Base-by-base conservation (phyloP, 2,888 invertebrate genomes). In the Protophormia terraenovae region DNA sequence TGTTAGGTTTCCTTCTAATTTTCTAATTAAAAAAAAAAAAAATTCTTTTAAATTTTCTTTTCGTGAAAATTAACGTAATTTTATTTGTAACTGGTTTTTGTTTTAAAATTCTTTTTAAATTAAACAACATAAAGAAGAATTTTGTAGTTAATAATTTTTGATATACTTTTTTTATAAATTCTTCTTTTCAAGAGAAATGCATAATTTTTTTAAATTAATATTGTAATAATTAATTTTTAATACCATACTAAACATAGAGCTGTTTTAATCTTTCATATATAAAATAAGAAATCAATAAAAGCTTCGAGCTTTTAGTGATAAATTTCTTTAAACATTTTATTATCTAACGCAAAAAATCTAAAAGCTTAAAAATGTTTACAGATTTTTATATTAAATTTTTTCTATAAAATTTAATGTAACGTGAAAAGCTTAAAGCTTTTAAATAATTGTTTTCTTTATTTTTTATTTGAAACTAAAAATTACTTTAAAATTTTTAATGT, bases 1-100 rank as follows among this genome's bases (percentile, higher is more conserved):
- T 66, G 83, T 86, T 86, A 83, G 86, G 76, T 77, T 81, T 77
- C 60, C n/a, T n/a, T 76, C 32, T 66, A 69, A 75, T 72, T 79
- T 58, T 12, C 35, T 45, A 24, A n/a, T n/a, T n/a, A n/a, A n/a
- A n/a, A n/a, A n/a, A 47, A 67, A 47, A 41, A 1, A 29, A 32
- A 62, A 27, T 29, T 60, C 38, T 78, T 38, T 76, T 27, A 32
- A 14, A 5, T 12, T 24, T 35, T 69, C 62, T 60, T 64, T 82
- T 50, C 35, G 14, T 14, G 32, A 19, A 55, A 35, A 50, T 60
- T 69, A 83, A 83, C 55, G 66, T 82, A 76, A 71, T 14, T 60
- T 69, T 55, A 1, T n/a, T 60, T 38, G 60, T 4, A 41, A 79
- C 24, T n/a, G n/a, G 45, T 32, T 22, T 55, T 12, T 27, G 1